Base-by-base conservation (phyloP, 2,113 vertebrate species). In the Istiophorus platypterus region DNA sequence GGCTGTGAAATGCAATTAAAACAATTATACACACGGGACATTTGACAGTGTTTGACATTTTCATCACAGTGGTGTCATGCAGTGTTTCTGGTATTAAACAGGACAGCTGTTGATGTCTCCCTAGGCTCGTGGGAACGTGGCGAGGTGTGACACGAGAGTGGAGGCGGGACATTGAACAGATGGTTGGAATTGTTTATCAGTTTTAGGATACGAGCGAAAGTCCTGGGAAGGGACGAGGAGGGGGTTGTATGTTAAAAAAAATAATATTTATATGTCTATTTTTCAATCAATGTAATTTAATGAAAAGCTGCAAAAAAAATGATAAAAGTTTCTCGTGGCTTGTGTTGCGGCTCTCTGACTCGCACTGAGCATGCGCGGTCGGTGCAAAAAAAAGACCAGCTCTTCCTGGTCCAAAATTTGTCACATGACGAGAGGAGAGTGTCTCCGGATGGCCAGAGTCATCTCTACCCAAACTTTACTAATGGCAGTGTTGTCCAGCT, bases 291-390 rank as follows among this genome's bases (percentile, higher is more conserved):
- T 71, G 15, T 59, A n/a, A 57, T 76, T 31, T 65, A 82, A 90
- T 79, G 52, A 89, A 88, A 87, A 61, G 29, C 47, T 80, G 63
- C 0, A 42, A 56, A 78, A 42, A 42, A 78, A 79, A 87, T 57
- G 3, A 34, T 2, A 24, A 26, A 26, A 1, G 4, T 52, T 26
- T 27, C 2, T 14, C 12, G 22, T 22, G 29, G 64, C 1, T 3
- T 17, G 39, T 57, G 12, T 71, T 37, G 5, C 69, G 49, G 1
- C 9, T 72, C 52, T 20, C 11, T 54, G 22, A 12, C 15, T 22
- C 27, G 6, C 20, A 72, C 11, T 81, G 92, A 29, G 89, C 89
- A 87, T 93, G 92, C 91, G 92, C 87, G 80, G 80, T n/a, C n/a
- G n/a, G n/a, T n/a, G n/a, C n/a, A n/a, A 83, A 7, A 12, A 42